Evolutionary conservation across 2,797 vertebrate species (phyloP).

Genomic region (Salmo trutta): DNA sequence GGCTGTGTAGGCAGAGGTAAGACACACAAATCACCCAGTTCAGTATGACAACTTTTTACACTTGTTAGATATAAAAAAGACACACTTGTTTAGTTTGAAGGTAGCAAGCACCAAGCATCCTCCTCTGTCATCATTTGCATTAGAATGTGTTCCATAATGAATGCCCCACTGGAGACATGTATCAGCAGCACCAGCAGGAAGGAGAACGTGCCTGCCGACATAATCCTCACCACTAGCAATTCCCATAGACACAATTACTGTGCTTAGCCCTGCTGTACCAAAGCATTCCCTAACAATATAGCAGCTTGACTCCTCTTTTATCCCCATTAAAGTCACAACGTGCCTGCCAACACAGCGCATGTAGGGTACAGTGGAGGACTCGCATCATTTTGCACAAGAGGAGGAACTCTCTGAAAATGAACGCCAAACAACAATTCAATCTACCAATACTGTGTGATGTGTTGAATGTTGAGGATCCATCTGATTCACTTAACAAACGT

Average conservation of each 20-base stretch:
- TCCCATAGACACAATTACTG: conserved; percentile 35
- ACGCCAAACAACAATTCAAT: conserved; percentile 1
- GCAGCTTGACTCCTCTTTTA: conserved; percentile 48
- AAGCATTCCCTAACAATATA: conserved; percentile 12
- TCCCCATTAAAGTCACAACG: conserved; percentile 34
- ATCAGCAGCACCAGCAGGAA: conserved; percentile 12
- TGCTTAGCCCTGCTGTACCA: conserved; percentile 4
- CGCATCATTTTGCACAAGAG: conserved; percentile 24
- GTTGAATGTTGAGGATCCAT: background rate
- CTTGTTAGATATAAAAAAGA: background rate
- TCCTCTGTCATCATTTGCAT: background rate
- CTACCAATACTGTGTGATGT: background rate
- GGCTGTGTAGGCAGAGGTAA: no score
- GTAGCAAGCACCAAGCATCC: conserved; percentile 2
- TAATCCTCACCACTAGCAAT: conserved; percentile 22
- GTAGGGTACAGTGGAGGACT: conserved; percentile 43
- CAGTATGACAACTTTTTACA: background rate
- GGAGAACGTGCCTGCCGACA: conserved; percentile 22
- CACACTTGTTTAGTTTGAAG: background rate
- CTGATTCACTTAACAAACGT: background rate
- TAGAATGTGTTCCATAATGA: conserved; percentile 14
- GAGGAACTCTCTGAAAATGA: conserved; percentile 25
- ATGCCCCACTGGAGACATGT: conserved; percentile 1
- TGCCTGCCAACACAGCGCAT: conserved; percentile 43
- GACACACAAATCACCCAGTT: no score